Conservation (phyloP, 2,113 vertebrate genomes). For the Maccullochella peelii region DNA sequence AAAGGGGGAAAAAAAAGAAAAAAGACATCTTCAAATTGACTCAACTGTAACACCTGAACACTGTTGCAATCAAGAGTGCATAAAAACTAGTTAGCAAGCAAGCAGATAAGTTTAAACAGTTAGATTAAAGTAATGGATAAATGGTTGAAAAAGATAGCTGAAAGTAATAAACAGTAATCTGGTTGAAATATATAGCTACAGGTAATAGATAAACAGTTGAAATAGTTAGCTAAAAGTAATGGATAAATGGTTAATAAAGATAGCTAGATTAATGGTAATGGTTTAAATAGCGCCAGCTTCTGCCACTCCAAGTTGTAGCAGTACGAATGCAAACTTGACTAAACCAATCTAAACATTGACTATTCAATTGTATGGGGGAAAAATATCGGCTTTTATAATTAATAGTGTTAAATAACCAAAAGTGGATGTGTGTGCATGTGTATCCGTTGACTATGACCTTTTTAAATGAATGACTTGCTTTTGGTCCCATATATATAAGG, state of each 20-base stretch:
- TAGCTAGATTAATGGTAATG: background rate
- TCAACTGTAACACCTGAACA: background rate
- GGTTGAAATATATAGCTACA: background rate
- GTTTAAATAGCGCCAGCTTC: too few species aligned
- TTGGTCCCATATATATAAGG: background rate
- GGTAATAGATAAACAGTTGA: background rate
- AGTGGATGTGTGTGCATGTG: background rate
- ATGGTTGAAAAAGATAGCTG: too few species aligned
- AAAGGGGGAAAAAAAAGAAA: too few species aligned
- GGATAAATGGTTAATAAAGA: background rate
- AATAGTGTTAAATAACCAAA: background rate
- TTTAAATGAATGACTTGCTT: background rate
- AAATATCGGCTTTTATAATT: background rate
- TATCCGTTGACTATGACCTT: background rate
- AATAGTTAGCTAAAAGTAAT: background rate
- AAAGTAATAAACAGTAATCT: too few species aligned
- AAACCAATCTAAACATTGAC: background rate
- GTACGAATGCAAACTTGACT: background rate
- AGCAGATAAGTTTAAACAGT: too few species aligned
- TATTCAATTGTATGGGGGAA: background rate
- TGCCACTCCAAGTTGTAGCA: background rate
- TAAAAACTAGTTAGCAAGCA: too few species aligned
- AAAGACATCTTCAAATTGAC: too few species aligned
- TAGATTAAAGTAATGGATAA: too few species aligned
- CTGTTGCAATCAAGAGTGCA: background rate